These are phyloP conservation scores for Phenacoccus solenopsis DNA, from an alignment of 1,140 invertebrate genomes.

Conservation along the genomic window DNA sequence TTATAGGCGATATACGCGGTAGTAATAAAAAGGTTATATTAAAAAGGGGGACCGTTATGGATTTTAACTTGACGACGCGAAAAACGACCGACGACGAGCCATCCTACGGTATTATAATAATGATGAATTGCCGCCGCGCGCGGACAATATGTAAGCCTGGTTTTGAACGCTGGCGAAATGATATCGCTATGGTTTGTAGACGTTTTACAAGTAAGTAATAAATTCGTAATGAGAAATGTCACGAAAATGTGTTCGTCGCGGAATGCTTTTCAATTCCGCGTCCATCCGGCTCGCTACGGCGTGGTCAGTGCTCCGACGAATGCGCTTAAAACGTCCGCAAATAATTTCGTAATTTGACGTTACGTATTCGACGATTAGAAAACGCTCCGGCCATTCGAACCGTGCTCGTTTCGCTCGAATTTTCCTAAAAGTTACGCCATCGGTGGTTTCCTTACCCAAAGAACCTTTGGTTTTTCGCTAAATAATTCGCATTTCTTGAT, in stretches of 20 bases:
- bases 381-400: no score
- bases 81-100: neutral
- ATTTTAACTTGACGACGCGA: neutral
- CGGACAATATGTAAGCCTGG: neutral
- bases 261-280: neutral
- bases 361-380: no score
- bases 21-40: slow-evolving; percentile 3
- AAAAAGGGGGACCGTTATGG: neutral
- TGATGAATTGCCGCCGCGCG: slow-evolving; percentile 1
- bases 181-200: neutral
- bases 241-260: neutral
- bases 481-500: no score
- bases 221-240: neutral
- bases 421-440: no score
- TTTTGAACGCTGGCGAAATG: neutral
- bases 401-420: no score
- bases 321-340: no score
- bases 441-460: no score
- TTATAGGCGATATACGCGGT: no score
- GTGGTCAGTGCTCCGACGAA: no score
- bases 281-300: no score
- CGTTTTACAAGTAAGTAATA: neutral
- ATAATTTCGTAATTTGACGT: no score
- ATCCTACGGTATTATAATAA: neutral
- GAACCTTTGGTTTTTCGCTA: no score